Percentiles rank a stretch among this genome's conserved stretches.
phyloP scores from a whole-genome alignment of 1,140 invertebrate genomes.

The Galleria mellonella region DNA sequence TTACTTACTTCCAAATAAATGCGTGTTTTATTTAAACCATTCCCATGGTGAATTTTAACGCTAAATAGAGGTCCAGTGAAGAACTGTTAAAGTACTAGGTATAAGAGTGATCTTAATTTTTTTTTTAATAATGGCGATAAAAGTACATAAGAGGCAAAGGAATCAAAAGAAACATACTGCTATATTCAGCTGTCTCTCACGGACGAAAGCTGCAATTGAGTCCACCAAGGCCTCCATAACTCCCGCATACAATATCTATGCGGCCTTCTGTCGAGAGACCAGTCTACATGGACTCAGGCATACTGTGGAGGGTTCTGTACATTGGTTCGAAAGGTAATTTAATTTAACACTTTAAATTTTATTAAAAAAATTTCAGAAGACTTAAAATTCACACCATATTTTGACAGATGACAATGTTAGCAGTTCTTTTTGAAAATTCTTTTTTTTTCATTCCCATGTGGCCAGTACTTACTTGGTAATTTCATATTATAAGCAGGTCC shows the following conservation, averaged over 20 bases:
- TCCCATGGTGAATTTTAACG: too few relatives aligned
- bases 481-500: too few relatives aligned
- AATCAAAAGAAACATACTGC: slow-evolving; percentile 32
- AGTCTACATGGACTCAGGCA: slow-evolving; percentile 60
- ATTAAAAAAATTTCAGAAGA: slow-evolving; percentile 2
- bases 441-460: slow-evolving; percentile 5
- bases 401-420: slow-evolving; percentile 5
- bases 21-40: too few relatives aligned
- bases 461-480: slow-evolving; percentile 1
- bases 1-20: too few relatives aligned
- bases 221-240: slow-evolving; percentile 33
- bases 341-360: neutral
- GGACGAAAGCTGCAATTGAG: slow-evolving; percentile 37
- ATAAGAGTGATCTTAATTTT: too few relatives aligned
- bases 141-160: slow-evolving; percentile 10
- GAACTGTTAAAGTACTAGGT: too few relatives aligned
- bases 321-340: slow-evolving; percentile 50
- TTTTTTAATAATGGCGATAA: neutral
- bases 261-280: slow-evolving; percentile 50
- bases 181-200: slow-evolving; percentile 46
- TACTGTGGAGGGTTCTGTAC: slow-evolving; percentile 48
- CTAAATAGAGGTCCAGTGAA: too few relatives aligned
- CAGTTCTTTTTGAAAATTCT: slow-evolving; percentile 17
- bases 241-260: slow-evolving; percentile 25
- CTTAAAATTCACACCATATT: slow-evolving; percentile 9